These are phyloP conservation scores for Drosophila falleni DNA, from an alignment of 2,888 invertebrate genomes.

Conservation along the genomic window DNA sequence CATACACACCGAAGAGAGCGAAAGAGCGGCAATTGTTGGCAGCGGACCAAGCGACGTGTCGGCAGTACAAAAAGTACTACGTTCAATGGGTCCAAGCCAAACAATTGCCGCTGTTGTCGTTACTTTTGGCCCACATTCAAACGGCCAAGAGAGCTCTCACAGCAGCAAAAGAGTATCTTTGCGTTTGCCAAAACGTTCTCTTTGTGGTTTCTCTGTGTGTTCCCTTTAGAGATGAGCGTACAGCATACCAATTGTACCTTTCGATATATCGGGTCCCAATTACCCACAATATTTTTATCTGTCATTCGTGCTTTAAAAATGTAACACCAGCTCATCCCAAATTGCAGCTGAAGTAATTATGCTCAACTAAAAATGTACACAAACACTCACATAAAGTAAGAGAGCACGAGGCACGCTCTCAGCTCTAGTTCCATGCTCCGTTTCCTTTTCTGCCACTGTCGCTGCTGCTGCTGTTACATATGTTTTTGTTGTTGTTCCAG, in stretches of 20 bases:
- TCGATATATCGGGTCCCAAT: slow-evolving; percentile 17
- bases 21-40: slow-evolving; percentile 48
- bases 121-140: slow-evolving; percentile 78
- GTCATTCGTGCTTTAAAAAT: background rate
- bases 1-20: slow-evolving; percentile 9
- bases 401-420: slow-evolving; percentile 45
- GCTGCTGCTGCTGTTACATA: slow-evolving; percentile 16
- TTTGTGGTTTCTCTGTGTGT: slow-evolving; percentile 30
- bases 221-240: slow-evolving; percentile 49
- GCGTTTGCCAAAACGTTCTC: slow-evolving; percentile 38
- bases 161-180: slow-evolving; percentile 43
- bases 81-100: slow-evolving; percentile 54
- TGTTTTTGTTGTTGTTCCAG: slow-evolving; percentile 48
- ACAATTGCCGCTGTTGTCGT: slow-evolving; percentile 77
- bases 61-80: slow-evolving; percentile 42
- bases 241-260: slow-evolving; percentile 4
- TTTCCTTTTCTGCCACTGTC: slow-evolving; percentile 56
- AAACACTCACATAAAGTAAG: slow-evolving; percentile 13
- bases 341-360: slow-evolving; percentile 15
- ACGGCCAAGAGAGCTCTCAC: slow-evolving; percentile 43
- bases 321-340: background rate
- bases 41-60: slow-evolving; percentile 46
- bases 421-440: slow-evolving; percentile 61
- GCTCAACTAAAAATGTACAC: slow-evolving; percentile 11
- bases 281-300: no score